Evolutionary conservation across 2,888 invertebrate genomes (phyloP).

Genomic region (Lutraria lutraria): DNA sequence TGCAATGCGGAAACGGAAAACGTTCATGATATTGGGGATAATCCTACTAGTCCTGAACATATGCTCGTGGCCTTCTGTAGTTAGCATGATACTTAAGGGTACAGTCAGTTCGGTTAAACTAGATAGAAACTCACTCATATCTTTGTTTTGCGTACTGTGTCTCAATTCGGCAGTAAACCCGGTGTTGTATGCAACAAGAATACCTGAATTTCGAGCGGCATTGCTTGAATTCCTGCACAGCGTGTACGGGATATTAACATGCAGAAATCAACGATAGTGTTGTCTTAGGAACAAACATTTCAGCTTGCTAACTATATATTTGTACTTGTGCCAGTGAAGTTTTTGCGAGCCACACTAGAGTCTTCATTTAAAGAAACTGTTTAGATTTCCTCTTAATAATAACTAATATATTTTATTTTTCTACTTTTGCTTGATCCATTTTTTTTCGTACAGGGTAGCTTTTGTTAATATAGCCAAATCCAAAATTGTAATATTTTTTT

Average conservation of each 20-base stretch:
- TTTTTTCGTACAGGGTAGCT: too few relatives aligned
- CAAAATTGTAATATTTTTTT: too few relatives aligned
- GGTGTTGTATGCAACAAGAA: constrained; percentile 21
- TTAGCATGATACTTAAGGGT: background rate
- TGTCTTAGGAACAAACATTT: too few relatives aligned
- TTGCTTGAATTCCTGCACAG: background rate
- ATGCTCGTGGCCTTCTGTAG: constrained; percentile 19
- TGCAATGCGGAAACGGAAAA: constrained; percentile 3
- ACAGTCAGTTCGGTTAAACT: background rate
- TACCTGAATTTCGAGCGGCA: constrained; percentile 18
- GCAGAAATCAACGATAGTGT: background rate
- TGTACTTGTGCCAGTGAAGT: too few relatives aligned
- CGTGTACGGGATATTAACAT: background rate
- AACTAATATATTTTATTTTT: too few relatives aligned
- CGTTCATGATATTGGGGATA: background rate
- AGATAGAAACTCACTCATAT: constrained; percentile 14
- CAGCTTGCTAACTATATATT: too few relatives aligned
- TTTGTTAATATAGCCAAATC: too few relatives aligned
- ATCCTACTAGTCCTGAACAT: constrained; percentile 36
- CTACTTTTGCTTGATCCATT: too few relatives aligned
- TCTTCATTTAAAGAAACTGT: too few relatives aligned
- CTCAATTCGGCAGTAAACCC: constrained; percentile 38
- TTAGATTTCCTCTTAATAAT: too few relatives aligned
- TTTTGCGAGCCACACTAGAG: too few relatives aligned
- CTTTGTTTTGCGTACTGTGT: constrained; percentile 25